Percentiles rank a stretch among this genome's conserved stretches.
phyloP scores from a whole-genome alignment of 2,888 invertebrate species.

The Ephialtes manifestator region DNA sequence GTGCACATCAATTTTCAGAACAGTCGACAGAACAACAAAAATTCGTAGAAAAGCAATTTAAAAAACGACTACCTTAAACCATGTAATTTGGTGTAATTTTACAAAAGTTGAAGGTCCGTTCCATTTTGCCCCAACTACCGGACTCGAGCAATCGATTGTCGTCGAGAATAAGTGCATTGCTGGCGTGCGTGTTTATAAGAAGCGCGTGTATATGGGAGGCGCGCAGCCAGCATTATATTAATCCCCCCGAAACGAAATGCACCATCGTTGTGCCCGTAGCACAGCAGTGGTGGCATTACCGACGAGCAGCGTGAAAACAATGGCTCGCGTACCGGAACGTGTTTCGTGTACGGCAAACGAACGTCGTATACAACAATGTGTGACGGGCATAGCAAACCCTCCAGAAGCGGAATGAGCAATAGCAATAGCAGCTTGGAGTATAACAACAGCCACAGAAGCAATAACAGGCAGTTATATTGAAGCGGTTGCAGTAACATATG shows the following conservation, averaged over 20 bases:
- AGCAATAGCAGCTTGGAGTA: conserved; percentile 27
- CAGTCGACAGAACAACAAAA: too few relatives aligned
- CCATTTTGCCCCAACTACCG: neutral
- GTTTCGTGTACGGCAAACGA: conserved; percentile 50
- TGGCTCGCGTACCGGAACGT: conserved; percentile 54
- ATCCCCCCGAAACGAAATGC: conserved; percentile 41
- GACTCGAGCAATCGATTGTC: neutral
- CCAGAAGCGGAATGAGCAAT: conserved; percentile 18
- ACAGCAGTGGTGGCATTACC: conserved; percentile 19
- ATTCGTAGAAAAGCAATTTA: too few relatives aligned
- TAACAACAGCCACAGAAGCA: conserved; percentile 20
- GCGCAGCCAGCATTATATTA: conserved; percentile 34
- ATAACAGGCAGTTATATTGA: conserved; percentile 25
- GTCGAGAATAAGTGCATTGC: conserved; percentile 18
- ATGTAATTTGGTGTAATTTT: too few relatives aligned
- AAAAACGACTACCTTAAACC: too few relatives aligned
- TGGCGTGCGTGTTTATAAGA: conserved; percentile 11
- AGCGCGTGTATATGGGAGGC: conserved; percentile 3
- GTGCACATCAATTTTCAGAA: too few relatives aligned
- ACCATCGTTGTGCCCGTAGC: neutral
- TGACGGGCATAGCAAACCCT: conserved; percentile 52
- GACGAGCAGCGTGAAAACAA: conserved; percentile 43
- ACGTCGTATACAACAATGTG: conserved; percentile 38
- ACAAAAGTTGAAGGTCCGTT: neutral
- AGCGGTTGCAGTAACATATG: conserved; percentile 29